These are phyloP conservation scores for Platalea minor DNA, from an alignment of 2,797 vertebrate species.

Conservation along the genomic window DNA sequence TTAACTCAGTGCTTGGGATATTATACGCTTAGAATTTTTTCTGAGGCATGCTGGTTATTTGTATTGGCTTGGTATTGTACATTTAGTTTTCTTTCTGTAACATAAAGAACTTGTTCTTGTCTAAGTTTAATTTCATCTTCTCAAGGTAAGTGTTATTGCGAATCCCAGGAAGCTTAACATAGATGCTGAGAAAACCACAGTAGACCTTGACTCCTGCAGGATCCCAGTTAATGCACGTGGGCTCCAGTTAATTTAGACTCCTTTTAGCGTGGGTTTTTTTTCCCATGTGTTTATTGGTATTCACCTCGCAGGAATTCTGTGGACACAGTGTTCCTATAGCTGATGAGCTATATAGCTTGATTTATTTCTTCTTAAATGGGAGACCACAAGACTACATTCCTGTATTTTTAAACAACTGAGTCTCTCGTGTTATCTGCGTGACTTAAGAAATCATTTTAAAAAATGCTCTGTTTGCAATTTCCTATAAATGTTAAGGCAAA, in stretches of 20 bases:
- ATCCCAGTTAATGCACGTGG: not conserved
- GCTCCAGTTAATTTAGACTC: not conserved
- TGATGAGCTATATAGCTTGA: not conserved
- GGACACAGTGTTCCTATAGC: not conserved
- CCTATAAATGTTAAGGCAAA: not conserved
- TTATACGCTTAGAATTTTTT: not conserved
- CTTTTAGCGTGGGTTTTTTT: not conserved
- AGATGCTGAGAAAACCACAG: not conserved
- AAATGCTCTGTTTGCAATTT: not conserved
- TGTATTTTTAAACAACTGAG: not conserved
- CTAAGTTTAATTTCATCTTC: not conserved
- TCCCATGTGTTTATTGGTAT: not conserved
- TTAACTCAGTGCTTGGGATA: not conserved
- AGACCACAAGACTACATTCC: not conserved
- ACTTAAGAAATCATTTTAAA: rapidly evolving
- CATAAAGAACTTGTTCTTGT: not conserved
- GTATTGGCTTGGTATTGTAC: not conserved
- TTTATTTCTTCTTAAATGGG: not conserved
- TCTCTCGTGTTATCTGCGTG: not conserved
- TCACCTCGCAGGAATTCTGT: not conserved
- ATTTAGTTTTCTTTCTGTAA: not conserved
- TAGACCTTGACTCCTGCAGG: not conserved
- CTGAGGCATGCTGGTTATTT: not conserved
- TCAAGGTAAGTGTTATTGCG: rapidly evolving
- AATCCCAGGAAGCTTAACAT: not conserved